These are phyloP conservation scores for Xanthia togata DNA, from an alignment of 2,888 invertebrate species.

Conservation along the genomic window DNA sequence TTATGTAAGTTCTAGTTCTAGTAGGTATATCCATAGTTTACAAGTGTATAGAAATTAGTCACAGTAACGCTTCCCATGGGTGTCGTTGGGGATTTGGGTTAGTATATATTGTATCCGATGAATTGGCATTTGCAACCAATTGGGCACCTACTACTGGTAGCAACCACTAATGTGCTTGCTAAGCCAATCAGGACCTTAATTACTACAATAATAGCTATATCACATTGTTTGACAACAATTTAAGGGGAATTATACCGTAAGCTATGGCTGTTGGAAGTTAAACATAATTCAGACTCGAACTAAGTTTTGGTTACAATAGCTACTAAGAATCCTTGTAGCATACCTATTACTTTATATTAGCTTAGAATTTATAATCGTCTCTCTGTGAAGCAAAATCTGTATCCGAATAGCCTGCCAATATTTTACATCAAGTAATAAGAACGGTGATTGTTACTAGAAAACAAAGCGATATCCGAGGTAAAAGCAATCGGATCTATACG, in stretches of 20 bases:
- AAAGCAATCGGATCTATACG: constrained; percentile 43
- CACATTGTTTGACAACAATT: background rate
- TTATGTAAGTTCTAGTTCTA: background rate
- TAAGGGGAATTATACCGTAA: background rate
- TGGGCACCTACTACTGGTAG: background rate
- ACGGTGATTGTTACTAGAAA: constrained; percentile 45
- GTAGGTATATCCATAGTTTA: constrained; percentile 1
- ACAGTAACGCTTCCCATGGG: constrained; percentile 42
- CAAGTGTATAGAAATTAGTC: constrained; percentile 28
- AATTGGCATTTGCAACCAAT: constrained; percentile 1
- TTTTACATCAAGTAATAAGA: constrained; percentile 27
- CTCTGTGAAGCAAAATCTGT: background rate
- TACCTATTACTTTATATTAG: background rate
- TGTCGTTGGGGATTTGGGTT: constrained; percentile 29
- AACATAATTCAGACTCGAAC: background rate
- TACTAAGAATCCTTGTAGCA: background rate
- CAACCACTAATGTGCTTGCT: background rate
- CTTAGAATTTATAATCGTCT: background rate
- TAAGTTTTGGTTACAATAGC: background rate
- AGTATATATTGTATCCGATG: constrained; percentile 9
- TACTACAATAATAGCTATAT: background rate
- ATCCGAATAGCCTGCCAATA: constrained; percentile 7
- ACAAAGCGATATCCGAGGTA: constrained; percentile 51
- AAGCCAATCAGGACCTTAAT: background rate
- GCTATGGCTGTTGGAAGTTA: background rate